Conservation (phyloP, 2,888 invertebrate genomes). For the Chironomus tentans region DNA sequence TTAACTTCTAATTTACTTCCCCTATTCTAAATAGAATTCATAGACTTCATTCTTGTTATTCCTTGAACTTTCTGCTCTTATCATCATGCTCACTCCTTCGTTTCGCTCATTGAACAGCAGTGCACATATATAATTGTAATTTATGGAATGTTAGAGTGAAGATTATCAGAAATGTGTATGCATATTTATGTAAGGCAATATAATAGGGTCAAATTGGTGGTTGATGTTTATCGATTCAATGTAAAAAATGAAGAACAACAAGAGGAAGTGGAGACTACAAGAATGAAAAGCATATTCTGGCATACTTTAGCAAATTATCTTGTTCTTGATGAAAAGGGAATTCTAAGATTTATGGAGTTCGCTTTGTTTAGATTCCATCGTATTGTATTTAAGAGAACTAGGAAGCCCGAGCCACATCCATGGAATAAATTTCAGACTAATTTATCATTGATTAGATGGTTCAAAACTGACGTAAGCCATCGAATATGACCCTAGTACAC, state of each 20-base stretch:
- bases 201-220: not conserved
- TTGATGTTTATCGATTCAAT: not conserved
- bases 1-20: too few species aligned
- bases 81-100: too few species aligned
- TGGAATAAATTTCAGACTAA: too few species aligned
- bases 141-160: not conserved
- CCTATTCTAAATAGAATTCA: not conserved
- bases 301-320: not conserved
- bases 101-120: too few species aligned
- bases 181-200: not conserved
- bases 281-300: not conserved
- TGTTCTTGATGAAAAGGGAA: not conserved
- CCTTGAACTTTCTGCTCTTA: not conserved
- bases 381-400: not conserved
- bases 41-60: not conserved
- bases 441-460: too few species aligned
- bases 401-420: not conserved
- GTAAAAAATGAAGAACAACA: not conserved
- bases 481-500: too few species aligned
- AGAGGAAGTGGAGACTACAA: not conserved
- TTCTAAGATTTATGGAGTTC: not conserved
- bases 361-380: not conserved
- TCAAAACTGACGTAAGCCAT: too few species aligned
- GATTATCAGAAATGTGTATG: not conserved
- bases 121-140: not conserved